Percentiles rank a stretch among this genome's conserved stretches.
Evolutionary conservation across 2,113 vertebrate species (phyloP).

Genomic region (Orientallactaga bullata): DNA sequence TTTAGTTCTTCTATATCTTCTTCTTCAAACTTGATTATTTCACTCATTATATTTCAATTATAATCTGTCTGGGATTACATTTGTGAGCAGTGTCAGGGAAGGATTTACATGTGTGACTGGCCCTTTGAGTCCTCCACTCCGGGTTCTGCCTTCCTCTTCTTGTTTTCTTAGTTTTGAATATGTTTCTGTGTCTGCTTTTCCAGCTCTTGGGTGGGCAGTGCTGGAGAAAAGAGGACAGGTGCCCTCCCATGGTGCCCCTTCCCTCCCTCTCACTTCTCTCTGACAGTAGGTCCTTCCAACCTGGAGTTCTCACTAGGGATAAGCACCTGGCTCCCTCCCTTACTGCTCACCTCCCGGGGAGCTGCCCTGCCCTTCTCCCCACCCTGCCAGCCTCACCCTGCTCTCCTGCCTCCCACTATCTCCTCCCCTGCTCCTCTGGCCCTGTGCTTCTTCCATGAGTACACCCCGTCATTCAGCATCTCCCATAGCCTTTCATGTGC

Average conservation of each 20-base stretch:
- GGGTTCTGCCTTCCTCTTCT: neutral
- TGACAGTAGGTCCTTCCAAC: too few relatives aligned
- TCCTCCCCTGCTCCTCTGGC: neutral
- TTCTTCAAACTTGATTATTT: neutral
- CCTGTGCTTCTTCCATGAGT: too few relatives aligned
- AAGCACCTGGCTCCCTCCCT: neutral
- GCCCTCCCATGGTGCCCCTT: too few relatives aligned
- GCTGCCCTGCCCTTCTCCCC: neutral
- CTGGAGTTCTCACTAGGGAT: too few relatives aligned
- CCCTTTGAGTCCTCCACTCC: neutral
- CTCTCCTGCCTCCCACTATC: neutral
- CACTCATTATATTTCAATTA: too few relatives aligned
- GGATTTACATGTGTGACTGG: neutral
- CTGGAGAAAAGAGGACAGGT: too few relatives aligned
- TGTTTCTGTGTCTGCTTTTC: neutral
- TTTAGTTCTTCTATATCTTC: neutral
- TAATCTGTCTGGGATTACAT: too few relatives aligned
- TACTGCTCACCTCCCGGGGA: neutral
- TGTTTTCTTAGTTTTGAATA: neutral
- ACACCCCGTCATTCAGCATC: too few relatives aligned
- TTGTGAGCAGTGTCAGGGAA: neutral
- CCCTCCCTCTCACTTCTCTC: too few relatives aligned
- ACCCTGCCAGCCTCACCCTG: neutral
- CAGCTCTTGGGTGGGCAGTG: neutral
- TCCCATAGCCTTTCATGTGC: neutral